Conservation (phyloP, 2,113 vertebrate genomes). For the Centropus unirufus region DNA sequence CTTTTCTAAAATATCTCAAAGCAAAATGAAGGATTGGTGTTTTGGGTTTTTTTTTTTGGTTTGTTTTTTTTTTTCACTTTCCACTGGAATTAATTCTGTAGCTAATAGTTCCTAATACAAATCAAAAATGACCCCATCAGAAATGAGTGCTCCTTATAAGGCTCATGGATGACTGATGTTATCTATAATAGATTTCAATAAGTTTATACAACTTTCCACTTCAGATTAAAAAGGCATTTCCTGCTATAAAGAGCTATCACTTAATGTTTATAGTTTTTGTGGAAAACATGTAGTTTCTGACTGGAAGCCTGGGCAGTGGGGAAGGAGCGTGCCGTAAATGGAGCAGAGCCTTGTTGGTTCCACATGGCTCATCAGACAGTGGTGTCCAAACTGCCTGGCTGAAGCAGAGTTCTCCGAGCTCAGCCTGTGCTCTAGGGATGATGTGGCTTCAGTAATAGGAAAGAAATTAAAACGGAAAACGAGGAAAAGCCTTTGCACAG, state of each 20-base stretch:
- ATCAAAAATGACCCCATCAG: background rate
- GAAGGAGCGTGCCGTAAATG: background rate
- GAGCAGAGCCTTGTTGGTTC: background rate
- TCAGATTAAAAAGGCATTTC: constrained; percentile 57
- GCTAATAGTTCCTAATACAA: background rate
- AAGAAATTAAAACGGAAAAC: background rate
- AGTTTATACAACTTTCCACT: constrained; percentile 1
- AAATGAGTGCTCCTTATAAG: background rate
- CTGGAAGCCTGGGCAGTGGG: background rate
- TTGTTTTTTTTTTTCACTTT: background rate
- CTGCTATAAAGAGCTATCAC: constrained; percentile 1
- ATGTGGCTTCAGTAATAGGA: background rate
- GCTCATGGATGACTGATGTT: background rate
- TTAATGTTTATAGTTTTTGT: constrained; percentile 20
- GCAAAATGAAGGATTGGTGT: background rate
- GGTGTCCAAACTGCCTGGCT: background rate
- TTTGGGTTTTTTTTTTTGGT: background rate
- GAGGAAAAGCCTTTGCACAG: rapidly evolving
- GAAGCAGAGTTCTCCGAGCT: background rate
- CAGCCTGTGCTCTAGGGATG: rapidly evolving
- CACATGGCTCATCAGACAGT: background rate
- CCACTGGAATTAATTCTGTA: background rate
- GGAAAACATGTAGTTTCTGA: background rate
- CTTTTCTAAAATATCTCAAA: background rate
- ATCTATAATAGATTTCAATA: background rate